Percentiles rank a stretch among this genome's conserved stretches.
These are phyloP conservation scores for Lycaena phlaeas DNA, from an alignment of 2,888 invertebrate genomes.

Conservation along the genomic window DNA sequence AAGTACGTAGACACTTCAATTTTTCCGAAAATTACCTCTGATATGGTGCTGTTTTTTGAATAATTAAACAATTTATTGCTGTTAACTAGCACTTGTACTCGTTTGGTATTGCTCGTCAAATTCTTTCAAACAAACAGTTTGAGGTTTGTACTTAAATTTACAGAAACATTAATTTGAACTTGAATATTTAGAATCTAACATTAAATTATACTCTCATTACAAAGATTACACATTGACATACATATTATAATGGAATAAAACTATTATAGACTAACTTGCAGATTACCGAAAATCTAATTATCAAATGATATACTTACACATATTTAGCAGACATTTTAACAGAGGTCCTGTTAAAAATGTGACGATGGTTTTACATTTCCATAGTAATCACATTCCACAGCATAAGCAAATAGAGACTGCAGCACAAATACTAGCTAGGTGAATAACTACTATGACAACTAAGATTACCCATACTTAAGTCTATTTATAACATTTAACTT, in stretches of 20 bases:
- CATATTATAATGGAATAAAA: too few relatives aligned
- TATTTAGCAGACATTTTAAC: too few relatives aligned
- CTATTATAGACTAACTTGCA: too few relatives aligned
- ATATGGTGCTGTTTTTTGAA: constrained; percentile 37
- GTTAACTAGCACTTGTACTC: background rate
- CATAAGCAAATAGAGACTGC: background rate
- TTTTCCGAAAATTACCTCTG: constrained; percentile 25
- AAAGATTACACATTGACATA: background rate
- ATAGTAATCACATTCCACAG: too few relatives aligned
- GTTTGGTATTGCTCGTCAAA: background rate
- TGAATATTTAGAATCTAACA: background rate
- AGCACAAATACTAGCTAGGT: background rate
- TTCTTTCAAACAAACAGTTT: background rate
- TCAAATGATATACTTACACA: too few relatives aligned
- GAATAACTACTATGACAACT: background rate
- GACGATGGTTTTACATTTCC: too few relatives aligned
- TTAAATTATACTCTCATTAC: background rate
- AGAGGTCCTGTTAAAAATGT: too few relatives aligned
- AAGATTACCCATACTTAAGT: background rate
- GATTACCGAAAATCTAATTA: too few relatives aligned
- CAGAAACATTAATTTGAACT: background rate
- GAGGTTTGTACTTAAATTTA: background rate
- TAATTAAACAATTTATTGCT: constrained; percentile 30
- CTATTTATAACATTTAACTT: background rate
- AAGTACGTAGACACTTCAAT: constrained; percentile 13